Base-by-base conservation (phyloP, 2,888 invertebrate species). In the Nephrotoma flavescens region DNA sequence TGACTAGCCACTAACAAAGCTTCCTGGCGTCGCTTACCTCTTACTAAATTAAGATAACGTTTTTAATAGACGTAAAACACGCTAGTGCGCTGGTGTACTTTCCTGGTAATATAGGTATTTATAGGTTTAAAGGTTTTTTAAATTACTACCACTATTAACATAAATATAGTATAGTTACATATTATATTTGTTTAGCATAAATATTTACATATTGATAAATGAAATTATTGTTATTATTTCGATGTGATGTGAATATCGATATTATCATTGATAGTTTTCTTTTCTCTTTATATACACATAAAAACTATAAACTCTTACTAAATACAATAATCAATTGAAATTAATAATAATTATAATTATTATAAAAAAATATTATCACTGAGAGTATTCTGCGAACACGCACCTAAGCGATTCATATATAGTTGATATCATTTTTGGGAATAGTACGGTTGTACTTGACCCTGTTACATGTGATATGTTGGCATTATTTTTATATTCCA, bases 401-500 rank as follows among this genome's bases (percentile, higher is more conserved):
- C 31, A 31, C 31, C 2, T 31, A 31, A n/a, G 31, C 31, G 31
- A 3, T 31, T 31, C 31, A 31, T 92, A 89, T 88, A 91, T 1
- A 19, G 1, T 19, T 1, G 19, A 19, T 19, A 19, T 19, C 19
- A 19, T 19, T 19, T 19, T 19, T 19, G 19, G 19, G 19, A 19
- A 19, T 19, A 19, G 19, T 19, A 19, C 19, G 19, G 90, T 88
- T 92, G 92, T 31, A 92, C 91, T 89, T 91, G 91, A 87, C 92
- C 92, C 88, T 91, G 91, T 7, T 91, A 90, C 89, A 92, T 90
- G 88, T 92, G 92, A 89, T 91, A 92, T 1, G 31, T 57, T 9
- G 92, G 91, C 87, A 92, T 88, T 85, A 91, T n/a, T n/a, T 52
- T 15, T 57, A 2, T 57, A 57, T 57, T 57, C 6, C 52, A 57